phyloP scores from a whole-genome alignment of 2,113 vertebrate genomes.

The Condylura cristata region DNA sequence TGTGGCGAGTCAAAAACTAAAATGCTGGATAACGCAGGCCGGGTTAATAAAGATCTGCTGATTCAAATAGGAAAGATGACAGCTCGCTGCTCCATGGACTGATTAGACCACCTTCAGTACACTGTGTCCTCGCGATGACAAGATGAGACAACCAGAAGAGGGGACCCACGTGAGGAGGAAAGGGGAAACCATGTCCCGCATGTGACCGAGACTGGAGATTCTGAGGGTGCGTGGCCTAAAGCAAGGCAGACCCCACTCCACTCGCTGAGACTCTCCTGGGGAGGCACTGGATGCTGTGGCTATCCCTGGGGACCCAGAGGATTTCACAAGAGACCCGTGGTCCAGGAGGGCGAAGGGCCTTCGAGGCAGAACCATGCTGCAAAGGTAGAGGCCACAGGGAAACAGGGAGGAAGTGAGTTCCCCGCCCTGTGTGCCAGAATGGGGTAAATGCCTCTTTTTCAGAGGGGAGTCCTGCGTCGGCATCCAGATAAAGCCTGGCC shows the following conservation, averaged over 20 bases:
- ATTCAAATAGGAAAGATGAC: not conserved
- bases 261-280: not conserved
- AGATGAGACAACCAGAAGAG: not conserved
- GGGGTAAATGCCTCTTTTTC: not conserved
- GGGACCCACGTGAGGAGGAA: not conserved
- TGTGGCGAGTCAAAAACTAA: not conserved
- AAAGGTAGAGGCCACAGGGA: not conserved
- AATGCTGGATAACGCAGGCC: not conserved
- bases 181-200: not conserved
- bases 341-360: not conserved
- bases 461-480: not conserved
- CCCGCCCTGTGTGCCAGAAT: not conserved
- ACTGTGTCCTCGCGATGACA: not conserved
- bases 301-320: not conserved
- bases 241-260: not conserved
- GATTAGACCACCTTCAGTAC: not conserved
- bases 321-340: not conserved
- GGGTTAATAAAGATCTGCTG: not conserved
- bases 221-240: not conserved
- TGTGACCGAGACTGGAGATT: not conserved
- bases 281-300: not conserved
- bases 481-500: not conserved
- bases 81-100: not conserved
- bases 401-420: not conserved
- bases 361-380: not conserved